Base-by-base conservation (phyloP, 64 coral and sea anemone species). In the Orbicella faveolata region DNA sequence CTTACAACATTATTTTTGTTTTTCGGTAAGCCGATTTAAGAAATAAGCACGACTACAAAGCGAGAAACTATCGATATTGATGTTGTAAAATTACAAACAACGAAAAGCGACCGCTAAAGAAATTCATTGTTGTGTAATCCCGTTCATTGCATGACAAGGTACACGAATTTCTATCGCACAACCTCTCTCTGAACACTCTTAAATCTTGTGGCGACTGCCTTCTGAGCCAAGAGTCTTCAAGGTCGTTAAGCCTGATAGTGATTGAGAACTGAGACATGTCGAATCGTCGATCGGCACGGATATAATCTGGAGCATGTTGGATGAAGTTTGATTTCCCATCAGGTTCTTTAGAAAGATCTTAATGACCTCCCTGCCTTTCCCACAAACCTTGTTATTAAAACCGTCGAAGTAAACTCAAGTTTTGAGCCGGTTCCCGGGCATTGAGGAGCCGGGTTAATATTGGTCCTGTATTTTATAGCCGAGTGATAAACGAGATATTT, bases 1-100 rank as follows among this genome's bases (percentile, higher is more conserved):
- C 64, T 67, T 67, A 67, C 35, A 41, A 3, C 15, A 83, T 48
- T 67, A 54, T 54, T 37, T 83, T 83, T 67, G 80, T 66, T 66
- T 83, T 41, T 62, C 18, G 41, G 9, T 41, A 67, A 7, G 35
- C 17, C 15, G 21, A 14, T 17, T 34, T 61, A 63, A 63, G 13
- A 62, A 63, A 33, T 25, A 15, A 79, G 23, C 57, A 4, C 26
- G 18, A 35, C 23, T 3, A 30, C 61, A 18, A 83, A 48, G 37
- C 34, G 21, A 52, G 26, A 33, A 73, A 25, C 0, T 9, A 52
- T 52, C 36, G 82, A 85, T 85, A 73, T 85, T 85, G 37, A 7
- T 23, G 41, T 69, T 20, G 21, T 66, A 6, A 21, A 66, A 48
- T 25, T 20, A 6, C 67, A 30, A 61, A 62, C 80, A 83, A 36